phyloP scores from a whole-genome alignment of 2,888 invertebrate species.

The Andricus quercusramuli region DNA sequence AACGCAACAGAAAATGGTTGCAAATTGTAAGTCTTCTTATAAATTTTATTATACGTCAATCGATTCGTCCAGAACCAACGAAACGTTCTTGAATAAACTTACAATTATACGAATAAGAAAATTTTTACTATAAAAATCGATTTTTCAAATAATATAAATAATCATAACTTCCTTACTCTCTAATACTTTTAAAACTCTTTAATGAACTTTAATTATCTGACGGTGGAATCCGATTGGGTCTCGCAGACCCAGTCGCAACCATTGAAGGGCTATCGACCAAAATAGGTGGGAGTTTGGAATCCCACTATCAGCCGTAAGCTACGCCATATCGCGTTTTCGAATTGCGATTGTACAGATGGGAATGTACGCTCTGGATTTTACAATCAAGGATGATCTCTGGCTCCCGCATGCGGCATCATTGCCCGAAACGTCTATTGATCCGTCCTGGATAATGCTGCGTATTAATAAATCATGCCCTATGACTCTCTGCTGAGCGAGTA shows the following conservation, averaged over 20 bases:
- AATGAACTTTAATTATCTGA: not conserved
- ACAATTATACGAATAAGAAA: too few relatives aligned
- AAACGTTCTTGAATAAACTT: too few relatives aligned
- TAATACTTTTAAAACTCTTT: too few relatives aligned
- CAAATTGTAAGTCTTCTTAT: too few relatives aligned
- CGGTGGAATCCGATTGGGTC: slow-evolving; percentile 3
- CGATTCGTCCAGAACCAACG: too few relatives aligned
- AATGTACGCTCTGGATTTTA: slow-evolving; percentile 53
- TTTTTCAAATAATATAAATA: too few relatives aligned
- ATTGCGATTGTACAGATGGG: slow-evolving; percentile 53
- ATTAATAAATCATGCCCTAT: slow-evolving; percentile 49
- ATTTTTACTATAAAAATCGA: too few relatives aligned
- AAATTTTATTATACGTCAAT: too few relatives aligned
- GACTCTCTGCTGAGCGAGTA: slow-evolving; percentile 11
- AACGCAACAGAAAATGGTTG: too few relatives aligned
- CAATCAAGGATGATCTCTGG: slow-evolving; percentile 44
- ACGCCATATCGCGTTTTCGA: slow-evolving; percentile 55
- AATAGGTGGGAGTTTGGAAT: slow-evolving; percentile 44
- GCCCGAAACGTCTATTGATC: slow-evolving; percentile 47
- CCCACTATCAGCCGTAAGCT: slow-evolving; percentile 29
- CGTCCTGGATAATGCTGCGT: slow-evolving; percentile 53
- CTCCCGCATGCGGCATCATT: slow-evolving; percentile 50
- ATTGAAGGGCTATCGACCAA: not conserved
- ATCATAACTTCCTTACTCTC: too few relatives aligned
- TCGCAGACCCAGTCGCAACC: slow-evolving; percentile 7